phyloP scores from a whole-genome alignment of 2,888 invertebrate species.

The Pandemis heparana region DNA sequence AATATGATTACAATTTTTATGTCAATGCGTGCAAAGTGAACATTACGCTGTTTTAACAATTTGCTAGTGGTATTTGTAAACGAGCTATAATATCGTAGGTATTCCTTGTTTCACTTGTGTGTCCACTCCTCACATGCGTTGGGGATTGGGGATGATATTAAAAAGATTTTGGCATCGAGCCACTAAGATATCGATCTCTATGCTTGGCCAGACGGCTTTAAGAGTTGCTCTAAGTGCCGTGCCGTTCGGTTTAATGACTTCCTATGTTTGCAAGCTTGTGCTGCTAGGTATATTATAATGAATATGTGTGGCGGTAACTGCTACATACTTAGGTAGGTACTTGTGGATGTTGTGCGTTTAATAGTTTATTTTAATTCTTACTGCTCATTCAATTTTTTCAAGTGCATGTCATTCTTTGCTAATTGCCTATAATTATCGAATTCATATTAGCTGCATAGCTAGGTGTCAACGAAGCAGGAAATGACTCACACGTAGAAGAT shows the following conservation, averaged over 20 bases:
- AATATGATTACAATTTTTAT: no score
- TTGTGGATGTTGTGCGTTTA: not conserved
- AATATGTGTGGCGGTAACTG: conserved; percentile 65
- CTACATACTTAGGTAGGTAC: conserved; percentile 22
- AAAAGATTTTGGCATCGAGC: conserved; percentile 84
- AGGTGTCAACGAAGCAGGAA: conserved; percentile 51
- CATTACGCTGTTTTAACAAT: not conserved
- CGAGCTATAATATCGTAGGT: conserved; percentile 51
- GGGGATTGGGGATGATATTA: conserved; percentile 79
- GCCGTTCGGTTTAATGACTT: conserved; percentile 82
- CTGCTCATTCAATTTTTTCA: not conserved
- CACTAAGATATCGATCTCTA: conserved; percentile 84
- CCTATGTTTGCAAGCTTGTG: conserved; percentile 79
- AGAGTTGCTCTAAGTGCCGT: conserved; percentile 76
- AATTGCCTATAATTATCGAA: not conserved
- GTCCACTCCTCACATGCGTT: conserved; percentile 80
- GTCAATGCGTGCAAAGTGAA: no score
- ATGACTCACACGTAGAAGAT: conserved; percentile 60
- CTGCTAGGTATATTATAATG: conserved; percentile 69
- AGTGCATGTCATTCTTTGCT: not conserved
- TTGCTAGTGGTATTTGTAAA: not conserved
- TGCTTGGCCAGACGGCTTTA: conserved; percentile 82
- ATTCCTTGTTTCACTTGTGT: conserved; percentile 79
- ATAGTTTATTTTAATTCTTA: not conserved
- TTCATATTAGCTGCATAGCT: not conserved